These are phyloP conservation scores for Cinara cedri DNA, from an alignment of 2,888 invertebrate species.

Conservation along the genomic window DNA sequence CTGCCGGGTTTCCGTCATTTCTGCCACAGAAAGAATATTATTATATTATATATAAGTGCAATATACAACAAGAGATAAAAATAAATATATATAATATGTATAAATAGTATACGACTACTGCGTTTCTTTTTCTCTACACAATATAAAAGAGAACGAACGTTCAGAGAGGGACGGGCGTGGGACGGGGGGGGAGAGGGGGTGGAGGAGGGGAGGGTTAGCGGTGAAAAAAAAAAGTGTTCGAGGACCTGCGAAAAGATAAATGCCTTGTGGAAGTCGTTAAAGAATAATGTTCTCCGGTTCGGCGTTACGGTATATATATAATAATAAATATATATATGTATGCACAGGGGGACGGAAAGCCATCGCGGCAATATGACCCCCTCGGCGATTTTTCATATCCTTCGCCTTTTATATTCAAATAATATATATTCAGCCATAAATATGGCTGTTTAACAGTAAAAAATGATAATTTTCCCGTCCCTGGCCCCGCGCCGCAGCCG, in stretches of 20 bases:
- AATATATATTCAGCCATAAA: conserved; percentile 56
- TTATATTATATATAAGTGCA: background rate
- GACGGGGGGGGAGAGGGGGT: too few relatives aligned
- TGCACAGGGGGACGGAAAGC: conserved; percentile 41
- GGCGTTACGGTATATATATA: conserved; percentile 5
- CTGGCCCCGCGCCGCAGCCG: background rate
- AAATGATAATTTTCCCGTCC: conserved; percentile 51
- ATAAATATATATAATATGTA: conserved; percentile 35
- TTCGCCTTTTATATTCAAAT: conserved; percentile 56
- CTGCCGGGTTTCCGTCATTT: conserved; percentile 51
- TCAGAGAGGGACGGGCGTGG: conserved; percentile 15
- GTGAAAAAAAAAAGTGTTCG: conserved; percentile 37
- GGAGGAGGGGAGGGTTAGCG: too few relatives aligned
- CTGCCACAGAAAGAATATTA: conserved; percentile 25
- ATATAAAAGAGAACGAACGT: conserved; percentile 38
- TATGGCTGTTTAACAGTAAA: conserved; percentile 57
- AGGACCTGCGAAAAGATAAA: conserved; percentile 56
- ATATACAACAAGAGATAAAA: conserved; percentile 35
- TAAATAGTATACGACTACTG: too few relatives aligned
- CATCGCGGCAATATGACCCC: conserved; percentile 56
- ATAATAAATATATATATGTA: background rate
- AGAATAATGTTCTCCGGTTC: conserved; percentile 56
- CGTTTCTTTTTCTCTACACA: conserved; percentile 10
- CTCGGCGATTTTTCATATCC: conserved; percentile 56
- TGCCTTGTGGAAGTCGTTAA: conserved; percentile 57